Percentiles rank a stretch among this genome's conserved stretches.
Conservation (phyloP, 2,113 vertebrate genomes). For the Ciconia maguari region DNA sequence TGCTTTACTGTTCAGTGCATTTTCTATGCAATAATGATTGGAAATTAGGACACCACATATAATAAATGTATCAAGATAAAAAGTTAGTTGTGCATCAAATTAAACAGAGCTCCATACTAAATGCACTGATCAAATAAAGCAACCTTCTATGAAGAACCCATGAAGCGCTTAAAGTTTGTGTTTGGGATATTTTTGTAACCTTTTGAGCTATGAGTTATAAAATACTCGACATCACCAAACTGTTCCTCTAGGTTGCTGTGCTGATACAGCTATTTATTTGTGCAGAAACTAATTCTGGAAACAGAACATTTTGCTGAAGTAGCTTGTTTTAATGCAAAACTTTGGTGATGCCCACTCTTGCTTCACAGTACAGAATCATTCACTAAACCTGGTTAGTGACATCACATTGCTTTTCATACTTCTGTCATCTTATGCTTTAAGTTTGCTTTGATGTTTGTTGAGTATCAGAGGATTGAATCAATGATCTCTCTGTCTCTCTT, state of each 20-base stretch:
- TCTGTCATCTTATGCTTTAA: conserved; percentile 83
- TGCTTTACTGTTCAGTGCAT: conserved; percentile 75
- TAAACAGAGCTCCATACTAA: background rate
- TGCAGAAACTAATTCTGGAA: conserved; percentile 51
- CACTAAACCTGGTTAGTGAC: conserved; percentile 76
- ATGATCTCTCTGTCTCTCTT: conserved; percentile 72
- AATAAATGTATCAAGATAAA: background rate
- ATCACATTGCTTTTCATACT: conserved; percentile 77
- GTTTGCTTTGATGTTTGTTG: conserved; percentile 74
- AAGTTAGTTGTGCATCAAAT: background rate
- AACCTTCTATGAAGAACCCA: conserved; percentile 46
- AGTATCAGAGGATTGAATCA: conserved; percentile 79
- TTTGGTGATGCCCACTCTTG: conserved; percentile 91
- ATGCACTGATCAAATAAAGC: conserved; percentile 68
- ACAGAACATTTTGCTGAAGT: conserved; percentile 39
- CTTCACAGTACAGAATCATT: conserved; percentile 75
- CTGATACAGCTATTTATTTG: conserved; percentile 37
- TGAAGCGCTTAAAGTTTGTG: conserved; percentile 62
- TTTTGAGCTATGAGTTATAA: conserved; percentile 66
- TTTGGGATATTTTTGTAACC: conserved; percentile 70
- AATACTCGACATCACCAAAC: conserved; percentile 76
- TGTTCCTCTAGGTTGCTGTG: conserved; percentile 54
- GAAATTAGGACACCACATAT: background rate
- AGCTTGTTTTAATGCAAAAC: conserved; percentile 72
- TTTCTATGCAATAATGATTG: conserved; percentile 11